A percentile compares a stretch with the other conserved stretches of the same genome.
Conservation (phyloP, 2,113 vertebrate species). For the Sinocyclocheilus anophthalmus region DNA sequence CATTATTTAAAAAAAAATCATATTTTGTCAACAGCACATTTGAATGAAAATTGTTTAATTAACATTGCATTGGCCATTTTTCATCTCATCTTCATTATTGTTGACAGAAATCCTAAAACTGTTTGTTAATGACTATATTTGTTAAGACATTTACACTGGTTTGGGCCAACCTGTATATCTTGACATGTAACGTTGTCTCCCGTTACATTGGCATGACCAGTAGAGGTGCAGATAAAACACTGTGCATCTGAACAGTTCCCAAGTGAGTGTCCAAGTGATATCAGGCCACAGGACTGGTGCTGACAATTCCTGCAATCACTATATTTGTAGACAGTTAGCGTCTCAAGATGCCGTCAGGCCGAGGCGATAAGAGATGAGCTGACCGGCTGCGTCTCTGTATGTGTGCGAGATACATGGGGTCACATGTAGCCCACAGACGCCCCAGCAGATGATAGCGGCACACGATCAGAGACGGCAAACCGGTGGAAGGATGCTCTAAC, state of each 20-base stretch:
- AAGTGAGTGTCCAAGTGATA: conserved; percentile 11
- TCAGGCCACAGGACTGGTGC: conserved; percentile 45
- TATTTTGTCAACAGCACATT: no score
- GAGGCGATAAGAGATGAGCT: conserved; percentile 49
- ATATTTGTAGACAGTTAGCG: conserved; percentile 59
- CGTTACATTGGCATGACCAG: background rate
- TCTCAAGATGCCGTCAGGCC: conserved; percentile 49
- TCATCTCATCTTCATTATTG: background rate
- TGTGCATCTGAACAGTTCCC: background rate
- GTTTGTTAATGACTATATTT: background rate
- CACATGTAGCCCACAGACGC: conserved; percentile 23
- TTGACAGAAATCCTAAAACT: background rate
- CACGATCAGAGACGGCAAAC: conserved; percentile 49
- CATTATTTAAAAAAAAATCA: no score
- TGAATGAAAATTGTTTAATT: no score
- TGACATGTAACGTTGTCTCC: background rate
- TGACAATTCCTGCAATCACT: conserved; percentile 55
- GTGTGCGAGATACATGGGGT: conserved; percentile 37
- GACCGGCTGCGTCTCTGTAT: conserved; percentile 43
- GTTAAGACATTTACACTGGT: background rate
- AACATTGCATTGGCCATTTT: no score
- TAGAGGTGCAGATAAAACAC: conserved; percentile 64
- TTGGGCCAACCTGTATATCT: background rate
- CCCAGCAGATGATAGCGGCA: conserved; percentile 22
- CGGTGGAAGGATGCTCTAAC: conserved; percentile 54